A percentile compares a stretch with the other conserved stretches of the same genome.
Conservation (phyloP, 1,140 invertebrate genomes). For the Cryptotermes secundus region DNA sequence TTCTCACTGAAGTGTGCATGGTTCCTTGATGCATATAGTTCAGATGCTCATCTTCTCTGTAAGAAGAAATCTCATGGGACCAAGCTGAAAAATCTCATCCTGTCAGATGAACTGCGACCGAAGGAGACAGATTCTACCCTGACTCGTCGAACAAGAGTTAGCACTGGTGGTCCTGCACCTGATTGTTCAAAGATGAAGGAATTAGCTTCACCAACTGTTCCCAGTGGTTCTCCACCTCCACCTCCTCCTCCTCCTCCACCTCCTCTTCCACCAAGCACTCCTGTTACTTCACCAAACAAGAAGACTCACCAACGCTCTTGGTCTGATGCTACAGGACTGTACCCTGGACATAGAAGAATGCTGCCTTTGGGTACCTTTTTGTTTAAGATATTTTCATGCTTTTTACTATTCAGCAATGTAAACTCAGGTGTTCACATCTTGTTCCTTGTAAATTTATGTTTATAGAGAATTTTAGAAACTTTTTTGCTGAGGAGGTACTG, state of each 20-base stretch:
- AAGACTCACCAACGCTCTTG: slow-evolving; percentile 85
- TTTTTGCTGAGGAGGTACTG: too few species aligned
- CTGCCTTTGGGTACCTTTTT: slow-evolving; percentile 29
- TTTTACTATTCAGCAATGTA: too few species aligned
- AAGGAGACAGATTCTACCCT: slow-evolving; percentile 23
- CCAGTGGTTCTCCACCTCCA: background rate
- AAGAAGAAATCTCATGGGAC: slow-evolving; percentile 84
- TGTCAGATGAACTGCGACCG: slow-evolving; percentile 79
- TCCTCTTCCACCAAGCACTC: slow-evolving; percentile 45
- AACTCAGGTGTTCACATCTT: too few species aligned
- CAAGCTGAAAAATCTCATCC: slow-evolving; percentile 83
- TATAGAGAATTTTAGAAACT: too few species aligned
- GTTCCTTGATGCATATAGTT: slow-evolving; percentile 91
- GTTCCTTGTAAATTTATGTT: too few species aligned
- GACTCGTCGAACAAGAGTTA: slow-evolving; percentile 12
- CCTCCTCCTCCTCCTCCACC: slow-evolving; percentile 40
- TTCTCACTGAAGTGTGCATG: slow-evolving; percentile 95
- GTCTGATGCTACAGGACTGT: slow-evolving; percentile 81
- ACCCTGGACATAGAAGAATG: slow-evolving; percentile 45
- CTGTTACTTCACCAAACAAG: slow-evolving; percentile 42
- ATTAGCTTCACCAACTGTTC: background rate
- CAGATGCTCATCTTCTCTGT: slow-evolving; percentile 64
- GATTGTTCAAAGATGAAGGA: slow-evolving; percentile 31
- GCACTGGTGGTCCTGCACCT: slow-evolving; percentile 27
- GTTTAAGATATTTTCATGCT: background rate